Evolutionary conservation across 2,797 vertebrate species (phyloP).

Genomic region (Zalophus californianus): DNA sequence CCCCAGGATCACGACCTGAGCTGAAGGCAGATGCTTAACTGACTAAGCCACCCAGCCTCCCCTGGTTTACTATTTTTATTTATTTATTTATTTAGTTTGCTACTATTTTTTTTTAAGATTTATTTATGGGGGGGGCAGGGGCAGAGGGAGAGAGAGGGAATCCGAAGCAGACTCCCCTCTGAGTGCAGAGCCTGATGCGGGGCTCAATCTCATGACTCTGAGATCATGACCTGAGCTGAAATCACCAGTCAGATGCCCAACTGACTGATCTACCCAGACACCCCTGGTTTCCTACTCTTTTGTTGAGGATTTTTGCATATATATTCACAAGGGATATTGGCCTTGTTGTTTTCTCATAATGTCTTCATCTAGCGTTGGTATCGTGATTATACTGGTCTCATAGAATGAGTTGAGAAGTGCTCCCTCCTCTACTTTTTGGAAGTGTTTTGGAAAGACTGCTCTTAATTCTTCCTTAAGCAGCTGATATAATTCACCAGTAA

Average conservation of each 20-base stretch:
- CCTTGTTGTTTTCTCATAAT: neutral
- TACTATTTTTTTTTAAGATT: no score
- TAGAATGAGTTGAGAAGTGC: neutral
- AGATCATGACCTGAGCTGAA: neutral
- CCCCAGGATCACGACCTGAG: neutral
- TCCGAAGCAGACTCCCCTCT: neutral
- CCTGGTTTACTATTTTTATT: neutral
- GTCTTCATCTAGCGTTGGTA: neutral
- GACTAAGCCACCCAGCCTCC: no score
- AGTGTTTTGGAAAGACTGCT: neutral
- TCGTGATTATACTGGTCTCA: neutral
- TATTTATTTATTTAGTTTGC: neutral
- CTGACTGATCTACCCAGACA: neutral
- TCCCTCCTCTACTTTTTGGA: neutral
- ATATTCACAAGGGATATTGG: neutral
- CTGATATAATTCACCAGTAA: neutral
- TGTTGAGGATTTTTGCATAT: neutral
- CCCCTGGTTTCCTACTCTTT: neutral
- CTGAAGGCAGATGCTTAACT: neutral
- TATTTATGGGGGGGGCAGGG: no score
- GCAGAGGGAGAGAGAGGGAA: neutral
- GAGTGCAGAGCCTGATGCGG: accelerated
- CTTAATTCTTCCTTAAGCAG: neutral
- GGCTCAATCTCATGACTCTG: neutral
- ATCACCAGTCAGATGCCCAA: neutral